phyloP scores from a whole-genome alignment of 2,113 vertebrate genomes.

The Pica pica region DNA sequence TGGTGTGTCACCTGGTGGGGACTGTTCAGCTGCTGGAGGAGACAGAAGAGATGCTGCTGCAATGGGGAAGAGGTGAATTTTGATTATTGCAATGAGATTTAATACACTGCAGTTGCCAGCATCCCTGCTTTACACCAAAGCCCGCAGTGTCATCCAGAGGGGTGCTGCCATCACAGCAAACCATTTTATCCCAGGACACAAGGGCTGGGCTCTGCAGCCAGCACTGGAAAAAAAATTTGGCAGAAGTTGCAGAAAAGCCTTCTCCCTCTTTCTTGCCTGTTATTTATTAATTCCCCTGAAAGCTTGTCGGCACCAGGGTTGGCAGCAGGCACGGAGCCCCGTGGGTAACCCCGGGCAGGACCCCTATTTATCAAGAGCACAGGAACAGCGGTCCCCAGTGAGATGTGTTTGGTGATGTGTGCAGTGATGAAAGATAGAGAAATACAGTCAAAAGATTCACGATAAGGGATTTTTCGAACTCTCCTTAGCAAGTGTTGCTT shows the following conservation, averaged over 20 bases:
- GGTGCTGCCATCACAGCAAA: background rate
- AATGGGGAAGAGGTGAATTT: fast-evolving
- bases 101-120: fast-evolving
- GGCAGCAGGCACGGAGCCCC: background rate
- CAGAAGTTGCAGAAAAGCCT: background rate
- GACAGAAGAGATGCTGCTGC: background rate
- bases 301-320: background rate
- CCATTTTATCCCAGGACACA: background rate
- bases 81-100: background rate
- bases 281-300: conserved; percentile 23
- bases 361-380: background rate
- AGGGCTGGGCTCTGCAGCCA: background rate
- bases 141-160: fast-evolving
- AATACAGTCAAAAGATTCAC: background rate
- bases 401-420: background rate
- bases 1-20: fast-evolving
- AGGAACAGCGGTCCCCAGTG: background rate
- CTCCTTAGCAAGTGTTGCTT: background rate
- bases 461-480: background rate
- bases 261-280: background rate
- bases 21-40: background rate
- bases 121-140: background rate
- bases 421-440: background rate
- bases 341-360: background rate
- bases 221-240: background rate